These are phyloP conservation scores for Gambusia holbrooki DNA, from an alignment of 2,113 vertebrate genomes.

Conservation along the genomic window DNA sequence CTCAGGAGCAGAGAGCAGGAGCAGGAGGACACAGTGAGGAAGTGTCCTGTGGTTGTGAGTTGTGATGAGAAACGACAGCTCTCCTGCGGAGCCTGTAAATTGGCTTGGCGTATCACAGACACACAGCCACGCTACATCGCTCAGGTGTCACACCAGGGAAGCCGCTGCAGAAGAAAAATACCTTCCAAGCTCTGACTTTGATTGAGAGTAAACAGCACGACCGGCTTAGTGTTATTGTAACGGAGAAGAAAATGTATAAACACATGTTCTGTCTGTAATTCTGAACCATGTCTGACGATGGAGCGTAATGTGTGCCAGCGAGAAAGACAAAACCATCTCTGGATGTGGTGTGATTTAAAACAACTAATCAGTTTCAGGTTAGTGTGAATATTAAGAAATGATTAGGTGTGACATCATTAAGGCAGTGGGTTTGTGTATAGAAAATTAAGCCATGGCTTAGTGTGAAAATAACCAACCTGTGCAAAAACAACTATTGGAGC, in stretches of 20 bases:
- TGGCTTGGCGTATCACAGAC: slow-evolving; percentile 80
- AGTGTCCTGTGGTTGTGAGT: slow-evolving; percentile 75
- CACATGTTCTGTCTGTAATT: slow-evolving; percentile 41
- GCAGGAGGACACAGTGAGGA: slow-evolving; percentile 60
- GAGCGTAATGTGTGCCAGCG: neutral
- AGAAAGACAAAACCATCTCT: neutral
- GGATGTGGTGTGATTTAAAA: neutral
- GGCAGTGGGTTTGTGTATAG: slow-evolving; percentile 19
- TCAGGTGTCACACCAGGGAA: slow-evolving; percentile 79
- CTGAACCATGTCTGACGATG: slow-evolving; percentile 39
- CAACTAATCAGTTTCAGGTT: neutral
- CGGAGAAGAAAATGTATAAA: slow-evolving; percentile 62
- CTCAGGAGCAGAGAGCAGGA: slow-evolving; percentile 51
- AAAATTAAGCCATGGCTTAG: slow-evolving; percentile 18
- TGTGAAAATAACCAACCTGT: slow-evolving; percentile 24
- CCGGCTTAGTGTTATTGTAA: slow-evolving; percentile 69
- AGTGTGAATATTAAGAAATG: slow-evolving; percentile 22
- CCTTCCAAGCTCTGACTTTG: slow-evolving; percentile 76
- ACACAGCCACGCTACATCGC: slow-evolving; percentile 77
- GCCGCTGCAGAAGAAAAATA: slow-evolving; percentile 73
- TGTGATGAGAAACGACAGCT: slow-evolving; percentile 76
- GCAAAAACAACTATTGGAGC: slow-evolving; percentile 18
- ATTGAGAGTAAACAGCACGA: slow-evolving; percentile 74
- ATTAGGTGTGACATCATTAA: slow-evolving; percentile 21
- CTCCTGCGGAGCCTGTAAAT: slow-evolving; percentile 78